Conservation (phyloP, 2,797 vertebrate species). For the Astyanax mexicanus region DNA sequence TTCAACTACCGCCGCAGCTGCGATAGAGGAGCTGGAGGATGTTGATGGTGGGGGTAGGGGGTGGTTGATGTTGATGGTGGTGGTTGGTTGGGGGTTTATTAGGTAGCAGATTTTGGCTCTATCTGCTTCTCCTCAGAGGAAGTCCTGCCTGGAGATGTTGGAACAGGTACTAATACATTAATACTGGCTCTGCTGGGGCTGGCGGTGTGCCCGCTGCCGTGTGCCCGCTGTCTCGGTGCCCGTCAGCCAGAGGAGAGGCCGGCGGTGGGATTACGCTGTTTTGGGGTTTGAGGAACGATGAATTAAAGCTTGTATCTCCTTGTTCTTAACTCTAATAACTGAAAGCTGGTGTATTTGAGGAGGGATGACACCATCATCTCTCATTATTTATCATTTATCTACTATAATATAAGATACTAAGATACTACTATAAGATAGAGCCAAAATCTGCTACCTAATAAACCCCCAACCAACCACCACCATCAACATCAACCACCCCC, state of each 20-base stretch:
- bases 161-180: constrained; percentile 2
- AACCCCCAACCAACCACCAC: background rate
- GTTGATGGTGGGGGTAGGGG: too few relatives aligned
- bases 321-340: constrained; percentile 15
- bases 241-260: background rate
- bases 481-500: too few relatives aligned
- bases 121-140: background rate
- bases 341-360: constrained; percentile 30
- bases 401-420: too few relatives aligned
- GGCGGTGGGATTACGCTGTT: background rate
- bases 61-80: too few relatives aligned
- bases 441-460: constrained; percentile 4
- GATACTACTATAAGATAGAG: too few relatives aligned
- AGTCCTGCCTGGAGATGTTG: constrained; percentile 31
- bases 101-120: background rate
- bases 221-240: constrained; percentile 1
- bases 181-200: background rate
- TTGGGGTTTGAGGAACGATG: background rate
- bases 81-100: background rate
- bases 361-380: constrained; percentile 34
- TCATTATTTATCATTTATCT: background rate
- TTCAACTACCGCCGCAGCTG: too few relatives aligned
- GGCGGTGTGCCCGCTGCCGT: constrained; percentile 12
- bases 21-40: too few relatives aligned
- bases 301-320: background rate